Conservation (phyloP, 2,888 invertebrate species). For the Eugnorisma glareosa region DNA sequence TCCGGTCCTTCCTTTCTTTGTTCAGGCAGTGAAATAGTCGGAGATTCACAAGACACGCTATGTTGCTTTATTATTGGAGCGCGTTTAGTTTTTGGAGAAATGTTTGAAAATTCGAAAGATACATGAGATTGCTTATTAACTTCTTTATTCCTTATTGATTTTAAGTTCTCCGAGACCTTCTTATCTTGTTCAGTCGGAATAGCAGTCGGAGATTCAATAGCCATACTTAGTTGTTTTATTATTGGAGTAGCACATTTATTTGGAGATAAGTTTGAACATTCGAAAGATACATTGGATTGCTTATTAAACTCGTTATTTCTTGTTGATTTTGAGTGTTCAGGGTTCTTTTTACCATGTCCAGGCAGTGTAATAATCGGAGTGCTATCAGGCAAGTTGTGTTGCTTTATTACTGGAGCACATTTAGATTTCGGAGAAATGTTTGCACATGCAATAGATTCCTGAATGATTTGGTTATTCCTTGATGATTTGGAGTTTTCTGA, state of each 20-base stretch:
- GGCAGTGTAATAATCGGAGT: neutral
- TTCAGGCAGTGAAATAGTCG: neutral
- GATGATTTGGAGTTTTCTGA: neutral
- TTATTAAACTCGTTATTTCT: neutral
- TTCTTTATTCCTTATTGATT: neutral
- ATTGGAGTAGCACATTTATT: neutral
- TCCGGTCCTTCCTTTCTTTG: neutral
- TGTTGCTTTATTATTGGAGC: slow-evolving; percentile 8
- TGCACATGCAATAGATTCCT: neutral
- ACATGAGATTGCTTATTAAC: neutral
- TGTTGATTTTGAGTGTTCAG: slow-evolving; percentile 1
- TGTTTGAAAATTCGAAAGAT: neutral
- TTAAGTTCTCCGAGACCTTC: neutral
- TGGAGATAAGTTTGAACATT: neutral
- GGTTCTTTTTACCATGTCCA: neutral
- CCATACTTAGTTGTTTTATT: neutral
- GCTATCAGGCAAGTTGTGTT: neutral
- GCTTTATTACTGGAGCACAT: neutral
- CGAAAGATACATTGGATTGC: neutral
- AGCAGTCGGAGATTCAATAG: slow-evolving; percentile 5
- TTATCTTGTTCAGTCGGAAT: neutral
- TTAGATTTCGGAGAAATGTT: slow-evolving; percentile 1
- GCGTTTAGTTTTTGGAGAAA: neutral
- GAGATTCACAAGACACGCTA: slow-evolving; percentile 8
- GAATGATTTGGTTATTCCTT: neutral